phyloP scores from a whole-genome alignment of 2,113 vertebrate genomes.

The Rattus norvegicus region DNA sequence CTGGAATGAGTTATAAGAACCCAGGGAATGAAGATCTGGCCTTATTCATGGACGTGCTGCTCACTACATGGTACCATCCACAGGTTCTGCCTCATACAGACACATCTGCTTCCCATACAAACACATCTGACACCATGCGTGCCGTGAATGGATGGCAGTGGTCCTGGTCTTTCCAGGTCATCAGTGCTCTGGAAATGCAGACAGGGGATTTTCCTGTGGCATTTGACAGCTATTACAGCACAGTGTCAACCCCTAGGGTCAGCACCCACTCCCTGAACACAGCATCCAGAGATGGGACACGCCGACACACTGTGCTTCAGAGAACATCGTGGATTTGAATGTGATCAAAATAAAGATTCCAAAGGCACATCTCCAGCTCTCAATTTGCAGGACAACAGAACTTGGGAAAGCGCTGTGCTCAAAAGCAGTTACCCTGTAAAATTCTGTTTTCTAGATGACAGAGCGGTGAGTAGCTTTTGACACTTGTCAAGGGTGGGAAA shows the following conservation, averaged over 20 bases:
- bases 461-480: not conserved
- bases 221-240: not conserved
- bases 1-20: not conserved
- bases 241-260: not conserved
- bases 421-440: not conserved
- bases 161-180: not conserved
- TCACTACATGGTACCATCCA: not conserved
- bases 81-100: not conserved
- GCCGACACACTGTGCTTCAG: too few species aligned
- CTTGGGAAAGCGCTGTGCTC: not conserved
- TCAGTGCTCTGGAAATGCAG: not conserved
- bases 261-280: too few species aligned
- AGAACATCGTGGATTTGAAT: not conserved
- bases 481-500: too few species aligned
- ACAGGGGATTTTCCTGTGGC: not conserved
- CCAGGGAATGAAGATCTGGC: not conserved
- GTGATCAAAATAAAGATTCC: not conserved
- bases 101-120: not conserved
- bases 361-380: too few species aligned
- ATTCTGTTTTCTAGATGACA: not conserved
- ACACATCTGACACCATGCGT: too few species aligned
- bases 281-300: too few species aligned
- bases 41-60: not conserved
- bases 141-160: not conserved
- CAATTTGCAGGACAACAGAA: not conserved